Evolutionary conservation across 2,888 invertebrate genomes (phyloP).

Genomic region (Leptinotarsa peninsularis): DNA sequence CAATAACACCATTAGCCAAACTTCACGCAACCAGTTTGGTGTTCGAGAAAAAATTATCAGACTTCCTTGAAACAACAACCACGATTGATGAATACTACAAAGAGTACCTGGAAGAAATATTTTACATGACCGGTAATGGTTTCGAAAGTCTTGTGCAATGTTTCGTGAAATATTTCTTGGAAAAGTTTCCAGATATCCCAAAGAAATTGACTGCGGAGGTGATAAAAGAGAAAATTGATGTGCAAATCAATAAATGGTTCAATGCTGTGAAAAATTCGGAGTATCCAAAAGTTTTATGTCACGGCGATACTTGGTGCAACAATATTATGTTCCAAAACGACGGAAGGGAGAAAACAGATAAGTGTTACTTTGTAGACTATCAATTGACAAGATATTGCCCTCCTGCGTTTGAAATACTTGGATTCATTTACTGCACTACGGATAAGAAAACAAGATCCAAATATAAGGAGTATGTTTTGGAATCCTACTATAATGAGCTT

Average conservation of each 20-base stretch:
- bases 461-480: neutral
- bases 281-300: neutral
- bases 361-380: neutral
- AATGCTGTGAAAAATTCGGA: neutral
- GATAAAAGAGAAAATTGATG: neutral
- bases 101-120: neutral
- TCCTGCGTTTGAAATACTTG: neutral
- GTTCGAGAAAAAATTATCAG: neutral
- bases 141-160: neutral
- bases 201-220: neutral
- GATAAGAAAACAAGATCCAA: constrained; percentile 14
- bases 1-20: neutral
- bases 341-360: too few species aligned
- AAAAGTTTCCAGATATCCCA: neutral
- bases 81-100: neutral
- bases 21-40: neutral
- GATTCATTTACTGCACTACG: neutral
- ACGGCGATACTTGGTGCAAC: constrained; percentile 13
- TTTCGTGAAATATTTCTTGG: neutral
- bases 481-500: neutral
- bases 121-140: neutral
- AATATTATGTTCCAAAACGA: neutral
- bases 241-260: neutral
- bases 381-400: constrained; percentile 6
- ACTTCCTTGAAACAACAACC: neutral